phyloP scores from a whole-genome alignment of 92 coral and sea anemone species.

The Actinostola sp. region DNA sequence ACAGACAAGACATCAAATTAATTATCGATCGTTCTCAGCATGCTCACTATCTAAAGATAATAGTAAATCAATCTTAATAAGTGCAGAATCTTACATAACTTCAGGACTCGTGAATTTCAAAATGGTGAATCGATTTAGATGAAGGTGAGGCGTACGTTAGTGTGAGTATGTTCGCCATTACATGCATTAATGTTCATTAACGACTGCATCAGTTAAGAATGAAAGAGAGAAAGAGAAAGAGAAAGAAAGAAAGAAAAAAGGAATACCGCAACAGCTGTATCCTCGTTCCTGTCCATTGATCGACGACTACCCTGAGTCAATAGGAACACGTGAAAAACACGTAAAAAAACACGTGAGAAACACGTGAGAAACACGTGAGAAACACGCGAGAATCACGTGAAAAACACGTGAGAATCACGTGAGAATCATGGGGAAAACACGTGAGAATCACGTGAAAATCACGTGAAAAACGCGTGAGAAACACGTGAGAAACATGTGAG shows the following conservation, averaged over 20 bases:
- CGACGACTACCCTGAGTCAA: slow-evolving; percentile 72
- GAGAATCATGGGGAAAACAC: neutral
- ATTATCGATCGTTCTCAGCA: too few species aligned
- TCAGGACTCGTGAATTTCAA: too few species aligned
- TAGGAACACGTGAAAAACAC: slow-evolving; percentile 48
- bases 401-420: slow-evolving; percentile 11
- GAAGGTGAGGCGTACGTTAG: neutral
- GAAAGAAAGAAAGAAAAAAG: slow-evolving; percentile 28
- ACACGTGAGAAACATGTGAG: too few species aligned
- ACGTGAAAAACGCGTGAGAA: too few species aligned
- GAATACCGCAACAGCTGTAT: slow-evolving; percentile 61
- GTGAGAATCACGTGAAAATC: neutral
- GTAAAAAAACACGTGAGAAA: slow-evolving; percentile 5
- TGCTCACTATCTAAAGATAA: too few species aligned
- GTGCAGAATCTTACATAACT: too few species aligned
- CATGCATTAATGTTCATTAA: neutral
- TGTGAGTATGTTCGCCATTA: neutral
- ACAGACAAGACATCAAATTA: neutral
- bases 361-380: slow-evolving; percentile 3
- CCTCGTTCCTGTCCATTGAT: slow-evolving; percentile 74
- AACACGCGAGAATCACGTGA: neutral
- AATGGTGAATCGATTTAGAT: neutral
- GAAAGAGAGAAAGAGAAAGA: slow-evolving; percentile 7
- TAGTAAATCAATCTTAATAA: too few species aligned
- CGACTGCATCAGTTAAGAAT: slow-evolving; percentile 18